Evolutionary conservation across 2,113 vertebrate genomes (phyloP), one percentile per base, ranked within the genome.

Genomic region (Propithecus coquereli): DNA sequence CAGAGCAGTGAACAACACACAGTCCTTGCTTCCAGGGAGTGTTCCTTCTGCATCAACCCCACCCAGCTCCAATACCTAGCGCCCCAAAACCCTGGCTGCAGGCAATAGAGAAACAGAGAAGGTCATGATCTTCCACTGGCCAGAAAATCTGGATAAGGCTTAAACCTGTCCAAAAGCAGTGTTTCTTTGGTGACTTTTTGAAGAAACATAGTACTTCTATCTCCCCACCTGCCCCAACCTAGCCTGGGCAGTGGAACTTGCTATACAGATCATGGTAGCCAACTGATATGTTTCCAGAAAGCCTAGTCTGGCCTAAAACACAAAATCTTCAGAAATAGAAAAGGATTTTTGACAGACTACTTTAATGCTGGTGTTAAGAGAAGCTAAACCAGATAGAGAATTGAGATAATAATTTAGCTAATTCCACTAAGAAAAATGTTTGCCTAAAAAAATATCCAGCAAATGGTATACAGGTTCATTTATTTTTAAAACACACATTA

Each of bases 351-450:
- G 25, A 77, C 23, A 70, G 22, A 22, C 43, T 37, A 45, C 34
- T 91, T 81, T 59, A 92, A 40, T 16, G 50, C 20, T 13, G 3
- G 43, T 23, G 0, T 65, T 71, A 37, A 77, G 16, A 93, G 63
- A 76, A 16, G 61, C 18, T 79, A 91, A 87, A 50, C 8, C 23
- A 37, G 43, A 71, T 2, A 40, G 32, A n/a, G 34, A 88, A 77
- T 7, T 52, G 25, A 94, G 25, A 32, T 47, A 82, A 12, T 84
- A 30, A 50, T 32, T 37, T 93, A 45, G 10, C 66, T 84, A 91
- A 87, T 71, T 97, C 80, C 71, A 87, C 14, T 57, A 73, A 61
- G 32, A 83, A 93, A 87, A 89, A 50, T 45, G 8, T 59, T 82
- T 84, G 2, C 59, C 45, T 23, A 47, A 43, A 90, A 90, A 82